Evolutionary conservation across 1,140 invertebrate species (phyloP).

Genomic region (Eriosoma lanigerum): DNA sequence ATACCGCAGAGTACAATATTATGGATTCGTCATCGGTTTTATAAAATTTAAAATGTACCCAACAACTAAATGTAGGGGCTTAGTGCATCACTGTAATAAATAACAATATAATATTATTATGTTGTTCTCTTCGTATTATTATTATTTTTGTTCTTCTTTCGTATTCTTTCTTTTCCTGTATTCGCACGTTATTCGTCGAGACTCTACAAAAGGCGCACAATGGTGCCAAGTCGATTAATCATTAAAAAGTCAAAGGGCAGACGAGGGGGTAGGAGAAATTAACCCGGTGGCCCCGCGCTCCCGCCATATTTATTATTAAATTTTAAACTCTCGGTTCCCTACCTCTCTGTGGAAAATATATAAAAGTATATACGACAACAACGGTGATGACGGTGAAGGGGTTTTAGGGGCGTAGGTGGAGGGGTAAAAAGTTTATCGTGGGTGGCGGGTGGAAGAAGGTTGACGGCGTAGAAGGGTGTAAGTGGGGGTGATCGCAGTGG

Average conservation of each 20-base stretch:
- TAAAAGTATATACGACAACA: constrained; percentile 35
- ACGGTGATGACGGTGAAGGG: neutral
- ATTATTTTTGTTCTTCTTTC: neutral
- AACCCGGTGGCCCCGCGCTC: constrained; percentile 30
- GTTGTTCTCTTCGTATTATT: neutral
- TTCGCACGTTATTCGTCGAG: neutral
- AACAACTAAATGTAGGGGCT: too few species aligned
- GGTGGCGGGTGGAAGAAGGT: neutral
- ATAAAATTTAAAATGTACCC: too few species aligned
- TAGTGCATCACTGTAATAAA: neutral
- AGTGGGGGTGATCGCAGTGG: neutral
- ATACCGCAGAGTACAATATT: neutral
- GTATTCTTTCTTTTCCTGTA: neutral
- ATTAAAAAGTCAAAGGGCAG: constrained; percentile 44
- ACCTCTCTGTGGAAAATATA: constrained; percentile 36
- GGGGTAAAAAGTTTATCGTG: constrained; percentile 44
- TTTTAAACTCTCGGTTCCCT: constrained; percentile 46
- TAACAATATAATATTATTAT: neutral
- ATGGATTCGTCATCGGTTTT: neutral
- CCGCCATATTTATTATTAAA: constrained; percentile 50
- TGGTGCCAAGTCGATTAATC: constrained; percentile 41
- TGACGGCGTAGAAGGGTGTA: neutral
- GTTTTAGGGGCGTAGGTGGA: neutral
- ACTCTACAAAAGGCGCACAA: neutral
- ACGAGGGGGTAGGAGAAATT: neutral